These are phyloP conservation scores for Anseranas semipalmata DNA, from an alignment of 2,113 vertebrate genomes.

Conservation along the genomic window DNA sequence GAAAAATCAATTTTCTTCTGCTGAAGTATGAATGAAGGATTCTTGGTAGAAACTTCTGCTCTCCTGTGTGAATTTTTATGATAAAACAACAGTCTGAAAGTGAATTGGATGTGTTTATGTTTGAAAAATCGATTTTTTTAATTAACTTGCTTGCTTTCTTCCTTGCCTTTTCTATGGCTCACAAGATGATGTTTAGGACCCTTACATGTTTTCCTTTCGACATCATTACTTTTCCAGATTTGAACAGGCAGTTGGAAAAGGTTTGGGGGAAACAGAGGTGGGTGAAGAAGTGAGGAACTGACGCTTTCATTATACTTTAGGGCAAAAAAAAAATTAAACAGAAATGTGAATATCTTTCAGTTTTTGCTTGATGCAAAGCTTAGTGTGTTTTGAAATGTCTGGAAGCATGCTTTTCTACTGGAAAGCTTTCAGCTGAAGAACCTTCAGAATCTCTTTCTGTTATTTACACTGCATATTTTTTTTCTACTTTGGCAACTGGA, in stretches of 20 bases:
- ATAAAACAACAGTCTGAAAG: neutral
- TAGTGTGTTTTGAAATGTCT: neutral
- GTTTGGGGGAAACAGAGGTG: neutral
- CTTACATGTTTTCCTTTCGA: neutral
- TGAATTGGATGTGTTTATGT: neutral
- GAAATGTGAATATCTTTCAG: neutral
- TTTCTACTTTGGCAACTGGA: neutral
- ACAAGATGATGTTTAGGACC: neutral
- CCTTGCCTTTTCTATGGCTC: neutral
- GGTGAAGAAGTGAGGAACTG: neutral
- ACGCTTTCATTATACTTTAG: neutral
- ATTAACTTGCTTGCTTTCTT: neutral
- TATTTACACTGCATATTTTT: neutral
- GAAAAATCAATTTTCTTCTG: neutral
- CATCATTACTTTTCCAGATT: neutral
- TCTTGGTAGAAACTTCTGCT: neutral
- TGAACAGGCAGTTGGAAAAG: neutral
- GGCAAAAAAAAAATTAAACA: neutral
- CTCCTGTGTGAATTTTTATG: neutral
- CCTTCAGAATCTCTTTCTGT: neutral
- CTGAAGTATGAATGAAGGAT: neutral
- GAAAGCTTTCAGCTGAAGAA: neutral
- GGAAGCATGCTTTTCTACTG: neutral
- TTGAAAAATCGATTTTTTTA: neutral
- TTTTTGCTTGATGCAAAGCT: neutral